Base-by-base conservation (phyloP, 2,113 vertebrate species). In the Typhlomys cinereus region DNA sequence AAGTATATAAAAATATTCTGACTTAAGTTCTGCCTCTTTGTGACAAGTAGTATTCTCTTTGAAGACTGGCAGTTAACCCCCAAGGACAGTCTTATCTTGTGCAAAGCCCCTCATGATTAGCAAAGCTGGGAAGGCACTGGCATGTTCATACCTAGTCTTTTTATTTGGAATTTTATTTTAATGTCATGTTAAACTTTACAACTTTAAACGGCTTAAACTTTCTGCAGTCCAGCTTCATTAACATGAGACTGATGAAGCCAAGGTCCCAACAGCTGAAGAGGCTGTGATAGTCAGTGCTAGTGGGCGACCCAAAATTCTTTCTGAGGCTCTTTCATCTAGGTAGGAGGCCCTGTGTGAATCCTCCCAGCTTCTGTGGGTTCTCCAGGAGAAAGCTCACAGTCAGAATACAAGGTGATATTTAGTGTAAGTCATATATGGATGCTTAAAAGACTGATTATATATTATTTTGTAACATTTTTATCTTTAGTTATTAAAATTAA, bases 141-240 rank as follows among this genome's bases (percentile, higher is more conserved):
- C 27, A 13, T 64, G n/a, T 41, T 44, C 46, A 36, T 31, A 15
- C 36, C 61, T 31, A 71, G 14, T 2, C 17, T 64, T 41, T 62
- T 69, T 57, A 59, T 86, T 76, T 80, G 61, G 79, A 80, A 83
- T 31, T 83, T 83, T 83, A 67, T 50, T 83, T 83, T 59, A 79
- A 61, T 57, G 44, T 20, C 70, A 52, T 66, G 48, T 70, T 78
- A 34, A 71, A 70, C 20, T 41, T 29, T 39, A 70, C 27, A 71
- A 70, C 20, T 41, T 29, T 39, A 70, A 85, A 84, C 46, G 48
- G 50, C 10, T 29, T 57, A 41, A 18, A 39, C 39, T 71, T 71
- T 50, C 62, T 61, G 34, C 27, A 39, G 23, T 14, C 31, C 83
- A 70, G 18, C 52, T 17, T 17, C 29, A 48, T 25, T 27, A 48